A percentile compares a stretch with the other conserved stretches of the same genome.
Conservation (phyloP, 2,113 vertebrate species). For the Amblyornis subalaris region DNA sequence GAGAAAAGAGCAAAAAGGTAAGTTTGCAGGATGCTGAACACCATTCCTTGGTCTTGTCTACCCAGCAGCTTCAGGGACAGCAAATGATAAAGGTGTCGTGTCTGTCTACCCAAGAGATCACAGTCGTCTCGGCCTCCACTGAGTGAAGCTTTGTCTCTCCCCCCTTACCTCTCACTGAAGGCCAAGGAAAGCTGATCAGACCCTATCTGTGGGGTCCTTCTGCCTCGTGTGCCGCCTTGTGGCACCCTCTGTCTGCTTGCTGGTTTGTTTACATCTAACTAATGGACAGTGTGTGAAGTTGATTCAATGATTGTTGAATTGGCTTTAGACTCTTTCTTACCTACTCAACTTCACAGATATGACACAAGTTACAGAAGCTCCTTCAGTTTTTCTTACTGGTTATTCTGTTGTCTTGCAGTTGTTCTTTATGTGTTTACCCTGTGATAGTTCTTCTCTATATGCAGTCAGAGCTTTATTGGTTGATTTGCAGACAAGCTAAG, state of each 20-base stretch:
- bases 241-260: not conserved
- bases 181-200: not conserved
- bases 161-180: not conserved
- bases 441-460: not conserved
- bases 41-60: not conserved
- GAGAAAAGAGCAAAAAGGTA: not conserved
- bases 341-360: not conserved
- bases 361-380: not conserved
- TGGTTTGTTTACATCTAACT: not conserved
- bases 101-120: not conserved
- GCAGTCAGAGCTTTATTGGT: not conserved
- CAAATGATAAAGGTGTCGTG: not conserved
- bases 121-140: not conserved
- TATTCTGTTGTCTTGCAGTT: not conserved
- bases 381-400: not conserved
- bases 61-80: not conserved
- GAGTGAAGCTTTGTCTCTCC: not conserved
- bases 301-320: not conserved
- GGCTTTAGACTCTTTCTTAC: not conserved
- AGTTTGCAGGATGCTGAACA: not conserved
- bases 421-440: not conserved
- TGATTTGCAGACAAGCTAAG: not conserved
- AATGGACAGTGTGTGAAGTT: not conserved
- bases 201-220: not conserved
- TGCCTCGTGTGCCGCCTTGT: rapidly evolving